phyloP scores from a whole-genome alignment of 2,113 vertebrate genomes.

The Corydoras maculifer region DNA sequence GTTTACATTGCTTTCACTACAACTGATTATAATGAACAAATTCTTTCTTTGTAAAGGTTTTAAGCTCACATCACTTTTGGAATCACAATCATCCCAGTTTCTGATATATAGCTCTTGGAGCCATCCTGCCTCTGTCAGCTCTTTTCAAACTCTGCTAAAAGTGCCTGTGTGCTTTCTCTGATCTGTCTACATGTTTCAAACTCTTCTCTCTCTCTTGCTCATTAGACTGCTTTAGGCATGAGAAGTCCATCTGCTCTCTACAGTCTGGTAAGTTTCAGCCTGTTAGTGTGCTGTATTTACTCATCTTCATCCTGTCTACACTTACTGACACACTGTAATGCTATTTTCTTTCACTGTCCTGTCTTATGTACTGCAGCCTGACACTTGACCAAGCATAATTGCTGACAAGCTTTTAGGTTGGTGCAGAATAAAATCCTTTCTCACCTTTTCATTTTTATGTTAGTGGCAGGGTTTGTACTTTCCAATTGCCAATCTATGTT shows the following conservation, averaged over 20 bases:
- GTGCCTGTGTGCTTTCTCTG: conserved; percentile 20
- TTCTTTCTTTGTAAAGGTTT: not conserved
- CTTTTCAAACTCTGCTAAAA: conserved; percentile 32
- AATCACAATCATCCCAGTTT: conserved; percentile 19
- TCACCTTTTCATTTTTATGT: too few relatives aligned
- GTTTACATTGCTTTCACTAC: not conserved
- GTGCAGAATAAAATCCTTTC: not conserved
- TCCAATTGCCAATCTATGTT: too few relatives aligned
- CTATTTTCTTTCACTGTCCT: conserved; percentile 26
- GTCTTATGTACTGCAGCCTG: conserved; percentile 25
- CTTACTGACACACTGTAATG: conserved; percentile 17
- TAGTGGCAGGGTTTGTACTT: too few relatives aligned
- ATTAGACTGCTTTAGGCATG: conserved; percentile 54
- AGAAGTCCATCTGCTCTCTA: conserved; percentile 66
- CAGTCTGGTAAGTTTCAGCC: conserved; percentile 51
- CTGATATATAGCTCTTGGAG: conserved; percentile 9
- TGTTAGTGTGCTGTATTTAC: conserved; percentile 43
- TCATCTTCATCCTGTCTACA: conserved; percentile 31
- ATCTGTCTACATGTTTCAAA: conserved; percentile 11
- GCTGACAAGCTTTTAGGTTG: conserved; percentile 31
- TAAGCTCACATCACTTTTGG: not conserved
- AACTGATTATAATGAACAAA: not conserved
- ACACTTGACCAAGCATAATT: conserved; percentile 20
- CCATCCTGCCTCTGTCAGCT: conserved; percentile 7
- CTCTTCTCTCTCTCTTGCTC: conserved; percentile 24